Conservation (phyloP, 2,888 invertebrate species). For the Dyspetes luteomarginatus region DNA sequence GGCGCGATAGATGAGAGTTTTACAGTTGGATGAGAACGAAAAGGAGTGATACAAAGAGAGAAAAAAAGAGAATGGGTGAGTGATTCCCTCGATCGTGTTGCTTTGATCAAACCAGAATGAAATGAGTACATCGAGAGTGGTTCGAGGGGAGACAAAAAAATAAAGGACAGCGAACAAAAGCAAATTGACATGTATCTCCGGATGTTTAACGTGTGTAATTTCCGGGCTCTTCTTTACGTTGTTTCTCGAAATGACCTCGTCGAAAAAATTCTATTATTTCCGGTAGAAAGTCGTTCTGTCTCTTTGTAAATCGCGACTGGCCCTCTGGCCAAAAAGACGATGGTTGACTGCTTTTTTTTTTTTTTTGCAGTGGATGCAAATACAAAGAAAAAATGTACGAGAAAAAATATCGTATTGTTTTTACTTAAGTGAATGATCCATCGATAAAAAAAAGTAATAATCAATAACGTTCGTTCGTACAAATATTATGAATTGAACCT, state of each 20-base stretch:
- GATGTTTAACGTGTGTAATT: constrained; percentile 46
- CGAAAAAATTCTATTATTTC: constrained; percentile 17
- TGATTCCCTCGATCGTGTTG: constrained; percentile 51
- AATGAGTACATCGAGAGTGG: constrained; percentile 42
- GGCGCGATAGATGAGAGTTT: constrained; percentile 12
- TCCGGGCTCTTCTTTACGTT: constrained; percentile 32
- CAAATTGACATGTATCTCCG: constrained; percentile 14
- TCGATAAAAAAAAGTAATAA: no score
- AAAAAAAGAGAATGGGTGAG: constrained; percentile 61
- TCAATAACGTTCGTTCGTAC: no score
- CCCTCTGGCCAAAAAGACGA: not conserved
- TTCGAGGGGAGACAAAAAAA: constrained; percentile 25
- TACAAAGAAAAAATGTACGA: no score
- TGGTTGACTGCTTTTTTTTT: no score
- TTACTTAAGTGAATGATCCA: no score
- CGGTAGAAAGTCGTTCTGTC: not conserved
- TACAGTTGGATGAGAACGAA: constrained; percentile 49
- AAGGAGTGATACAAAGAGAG: constrained; percentile 25
- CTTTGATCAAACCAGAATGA: constrained; percentile 65
- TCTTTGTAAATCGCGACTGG: not conserved
- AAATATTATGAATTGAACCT: no score
- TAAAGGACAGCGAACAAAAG: not conserved
- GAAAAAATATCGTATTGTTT: no score
- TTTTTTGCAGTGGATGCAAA: no score
- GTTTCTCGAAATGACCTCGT: constrained; percentile 20